Evolutionary conservation across 2,888 invertebrate species (phyloP), one percentile per base, ranked within the genome.

Genomic region (Drosophila falleni): DNA sequence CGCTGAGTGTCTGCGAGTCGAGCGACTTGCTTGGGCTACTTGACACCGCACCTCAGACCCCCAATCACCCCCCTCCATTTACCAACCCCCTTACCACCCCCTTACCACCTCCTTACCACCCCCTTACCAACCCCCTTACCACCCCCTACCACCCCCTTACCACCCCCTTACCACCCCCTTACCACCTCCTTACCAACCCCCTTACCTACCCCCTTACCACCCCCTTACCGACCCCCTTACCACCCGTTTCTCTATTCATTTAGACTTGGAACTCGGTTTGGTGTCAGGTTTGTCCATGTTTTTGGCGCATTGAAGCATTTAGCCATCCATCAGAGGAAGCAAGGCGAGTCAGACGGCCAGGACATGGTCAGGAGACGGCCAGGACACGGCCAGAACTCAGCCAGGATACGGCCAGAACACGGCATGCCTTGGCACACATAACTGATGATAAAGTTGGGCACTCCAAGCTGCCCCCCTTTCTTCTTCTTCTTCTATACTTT

Each of bases 381-480:
- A 41, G 63, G 46, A 58, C 44, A 41, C 50, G 54, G 46, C 64
- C n/a, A n/a, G n/a, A n/a, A n/a, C n/a, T n/a, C n/a, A n/a, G n/a
- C n/a, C 26, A 6, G 26, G 26, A 23, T 29, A 31, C 31, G 46
- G 56, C 33, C 44, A 41, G 63, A 41, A 58, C 44, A 41, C 50
- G 54, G 46, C 64, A 60, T 23, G 42, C 41, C 59, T 51, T 39
- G 54, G 19, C 39, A 50, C 56, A 77, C 73, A 74, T 69, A 80
- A 71, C 86, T 71, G 84, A 78, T 88, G 84, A 86, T 78, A 73
- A 82, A 88, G 73, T 78, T 85, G 86, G 65, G 59, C 82, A 66
- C 44, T 66, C 44, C 61, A 70, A 19, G 33, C 47, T 54, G 37
- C 51, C 29, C 6, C 49, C 37, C 44, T n/a, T n/a, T n/a, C n/a